Base-by-base conservation (phyloP, 2,797 vertebrate species). In the Lerista edwardsae region DNA sequence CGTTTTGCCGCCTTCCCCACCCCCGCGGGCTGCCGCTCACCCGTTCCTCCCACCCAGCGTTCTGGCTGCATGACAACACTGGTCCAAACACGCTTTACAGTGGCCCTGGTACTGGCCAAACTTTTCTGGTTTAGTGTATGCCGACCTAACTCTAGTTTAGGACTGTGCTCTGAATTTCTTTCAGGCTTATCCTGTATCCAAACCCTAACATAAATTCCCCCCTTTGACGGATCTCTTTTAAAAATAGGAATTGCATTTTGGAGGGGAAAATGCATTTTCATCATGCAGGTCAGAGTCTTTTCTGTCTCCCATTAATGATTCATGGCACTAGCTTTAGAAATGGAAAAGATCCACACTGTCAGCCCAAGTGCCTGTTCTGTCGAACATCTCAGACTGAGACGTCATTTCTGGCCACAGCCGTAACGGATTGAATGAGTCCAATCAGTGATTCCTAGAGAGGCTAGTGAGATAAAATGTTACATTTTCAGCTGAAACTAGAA, bases 231-330 rank as follows among this genome's bases (percentile, higher is more conserved):
- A 75, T 76, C n/a, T 59, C 44, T 65, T 72, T 36, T 17, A 72
- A 10, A 11, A 84, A 21, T 44, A 57, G 85, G 67, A 78, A 86
- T 27, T 79, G 39, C 51, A 89, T 4, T 12, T 77, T 79, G 74
- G 69, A 61, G 25, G 74, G 19, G 27, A 36, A 77, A 82, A 57
- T 74, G 36, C 69, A 11, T 69, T 86, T 90, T 85, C 44, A 23
- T 78, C 31, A 84, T 79, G 14, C n/a, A 74, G 34, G 62, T 82
- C 67, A 86, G 29, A 39, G 11, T 82, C 88, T 83, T 86, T 31
- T 74, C 9, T 81, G 3, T 87, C 72, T 44, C 72, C 41, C 15
- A 69, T 36, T 78, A 88, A 55, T 85, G 39, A 29, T 88, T 76
- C 25, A 41, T 72, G 80, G 84, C 27, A 80, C 0, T 34, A 62